Base-by-base conservation (phyloP, 2,888 invertebrate genomes). In the Argyresthia goedartella region DNA sequence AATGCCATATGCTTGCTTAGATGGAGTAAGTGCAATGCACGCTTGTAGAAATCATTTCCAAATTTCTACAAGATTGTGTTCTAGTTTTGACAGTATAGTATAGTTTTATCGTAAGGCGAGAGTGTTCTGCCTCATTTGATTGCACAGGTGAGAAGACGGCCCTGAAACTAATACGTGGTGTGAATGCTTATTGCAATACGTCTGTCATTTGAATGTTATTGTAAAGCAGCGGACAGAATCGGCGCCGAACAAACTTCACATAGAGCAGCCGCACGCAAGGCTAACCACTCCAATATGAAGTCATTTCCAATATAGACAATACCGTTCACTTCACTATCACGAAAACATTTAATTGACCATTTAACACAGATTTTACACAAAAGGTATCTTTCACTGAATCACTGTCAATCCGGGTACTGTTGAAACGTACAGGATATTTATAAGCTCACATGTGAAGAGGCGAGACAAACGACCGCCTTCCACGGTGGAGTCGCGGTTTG, bases 291-390 rank as follows among this genome's bases (percentile, higher is more conserved):
- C 36, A 25, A 25, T 25, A 50, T 63, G 67, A 68, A 70, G 69
- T 71, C 71, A 77, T 70, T 73, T 76, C 73, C 65, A 64, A 67
- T 63, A 61, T 62, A 65, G 62, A 67, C 61, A 60, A 66, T 65
- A 73, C 73, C 74, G 64, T 68, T 81, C 82, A 81, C 81, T 80
- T 72, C 61, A 69, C 70, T 67, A 72, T 60, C 62, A 69, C 68
- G 35, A 50, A 44, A 43, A 64, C 60, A 64, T 59, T 61, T 69
- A 75, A 69, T 69, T 55, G 50, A 55, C 57, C 16, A 53, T 43
- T 51, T 14, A 46, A 50, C 11, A 9, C 25, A 10, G 33, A 14
- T 36, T 9, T 13, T 7, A 36, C 11, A 42, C 36, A 35, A 49
- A 11, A 49, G 2, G 8, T 25, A 4, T 25, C 3, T 25, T 41